Conservation (phyloP, 2,797 vertebrate genomes). For the Vireo griseus region DNA sequence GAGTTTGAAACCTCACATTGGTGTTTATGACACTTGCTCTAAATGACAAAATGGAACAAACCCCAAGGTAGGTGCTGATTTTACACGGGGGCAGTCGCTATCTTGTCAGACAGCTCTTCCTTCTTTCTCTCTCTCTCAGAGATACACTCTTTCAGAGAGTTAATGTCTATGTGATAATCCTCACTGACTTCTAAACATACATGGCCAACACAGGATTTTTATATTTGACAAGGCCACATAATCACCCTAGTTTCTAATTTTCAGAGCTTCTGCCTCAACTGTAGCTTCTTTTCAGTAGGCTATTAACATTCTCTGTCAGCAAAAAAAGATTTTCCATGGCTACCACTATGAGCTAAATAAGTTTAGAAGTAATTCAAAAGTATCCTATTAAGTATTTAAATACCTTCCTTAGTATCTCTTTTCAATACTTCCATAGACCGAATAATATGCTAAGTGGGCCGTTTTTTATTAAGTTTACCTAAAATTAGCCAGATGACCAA, state of each 20-base stretch:
- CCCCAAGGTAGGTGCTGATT: neutral
- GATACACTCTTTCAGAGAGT: neutral
- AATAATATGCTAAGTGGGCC: neutral
- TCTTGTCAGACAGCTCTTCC: neutral
- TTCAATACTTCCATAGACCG: neutral
- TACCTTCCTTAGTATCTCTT: neutral
- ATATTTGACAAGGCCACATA: neutral
- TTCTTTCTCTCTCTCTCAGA: neutral
- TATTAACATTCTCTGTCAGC: neutral
- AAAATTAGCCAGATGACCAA: neutral
- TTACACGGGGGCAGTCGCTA: neutral
- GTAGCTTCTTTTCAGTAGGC: neutral
- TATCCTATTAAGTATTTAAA: neutral
- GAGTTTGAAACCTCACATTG: neutral
- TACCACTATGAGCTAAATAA: neutral
- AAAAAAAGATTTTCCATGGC: neutral
- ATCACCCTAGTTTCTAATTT: neutral
- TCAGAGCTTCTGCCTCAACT: neutral
- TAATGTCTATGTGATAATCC: neutral
- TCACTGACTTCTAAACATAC: fast-evolving
- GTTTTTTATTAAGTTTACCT: neutral
- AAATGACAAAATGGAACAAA: neutral
- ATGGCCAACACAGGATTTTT: neutral
- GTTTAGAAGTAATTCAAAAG: neutral
- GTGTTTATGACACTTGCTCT: neutral